Conservation (phyloP, 2,797 vertebrate genomes). For the Nannoperca obscura region DNA sequence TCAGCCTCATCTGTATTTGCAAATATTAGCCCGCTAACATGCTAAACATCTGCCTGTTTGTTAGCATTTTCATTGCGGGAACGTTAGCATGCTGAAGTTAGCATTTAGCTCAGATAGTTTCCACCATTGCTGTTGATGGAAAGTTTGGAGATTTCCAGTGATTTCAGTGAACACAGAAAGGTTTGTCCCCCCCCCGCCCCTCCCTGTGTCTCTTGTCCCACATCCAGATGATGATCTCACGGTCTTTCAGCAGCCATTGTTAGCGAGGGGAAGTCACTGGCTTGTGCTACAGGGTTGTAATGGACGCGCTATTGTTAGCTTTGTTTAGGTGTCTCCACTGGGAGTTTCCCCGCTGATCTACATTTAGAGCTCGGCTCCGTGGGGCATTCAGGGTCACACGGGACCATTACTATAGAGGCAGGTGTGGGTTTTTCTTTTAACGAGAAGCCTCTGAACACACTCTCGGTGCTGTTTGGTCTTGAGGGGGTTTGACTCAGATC, state of each 20-base stretch:
- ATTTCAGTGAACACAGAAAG: neutral
- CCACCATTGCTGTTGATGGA: no score
- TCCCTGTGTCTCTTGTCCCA: constrained; percentile 1
- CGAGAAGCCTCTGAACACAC: neutral
- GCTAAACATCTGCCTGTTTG: no score
- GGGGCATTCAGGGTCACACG: constrained; percentile 38
- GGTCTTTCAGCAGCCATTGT: constrained; percentile 62
- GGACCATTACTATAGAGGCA: constrained; percentile 23
- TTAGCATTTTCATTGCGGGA: no score
- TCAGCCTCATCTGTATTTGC: no score
- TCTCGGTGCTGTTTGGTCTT: constrained; percentile 18
- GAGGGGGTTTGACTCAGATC: constrained; percentile 14
- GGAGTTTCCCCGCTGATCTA: constrained; percentile 59
- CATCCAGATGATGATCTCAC: constrained; percentile 48
- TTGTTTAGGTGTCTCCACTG: constrained; percentile 56
- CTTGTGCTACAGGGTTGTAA: constrained; percentile 56
- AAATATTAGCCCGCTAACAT: no score
- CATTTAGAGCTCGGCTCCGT: constrained; percentile 38
- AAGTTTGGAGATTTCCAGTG: neutral
- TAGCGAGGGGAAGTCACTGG: constrained; percentile 62
- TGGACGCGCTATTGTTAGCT: constrained; percentile 54
- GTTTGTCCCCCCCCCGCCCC: neutral
- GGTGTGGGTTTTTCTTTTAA: constrained; percentile 39
- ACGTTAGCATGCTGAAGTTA: no score
- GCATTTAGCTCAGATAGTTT: no score